Conservation (phyloP, 2,888 invertebrate species). For the Meiosimyza decipiens region DNA sequence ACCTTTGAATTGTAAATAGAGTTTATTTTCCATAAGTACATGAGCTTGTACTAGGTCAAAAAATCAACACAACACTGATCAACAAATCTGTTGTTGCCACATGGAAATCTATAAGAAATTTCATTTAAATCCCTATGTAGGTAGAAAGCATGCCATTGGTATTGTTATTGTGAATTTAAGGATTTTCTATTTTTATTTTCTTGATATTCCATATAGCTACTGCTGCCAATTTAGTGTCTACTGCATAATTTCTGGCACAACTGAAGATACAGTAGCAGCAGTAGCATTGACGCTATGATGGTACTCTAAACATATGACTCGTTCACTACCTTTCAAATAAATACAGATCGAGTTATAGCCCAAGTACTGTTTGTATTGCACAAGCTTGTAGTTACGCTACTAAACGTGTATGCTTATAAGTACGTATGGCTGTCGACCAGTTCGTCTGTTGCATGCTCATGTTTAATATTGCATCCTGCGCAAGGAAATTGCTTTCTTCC, state of each 20-base stretch:
- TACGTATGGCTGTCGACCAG: conserved; percentile 5
- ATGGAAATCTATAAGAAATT: conserved; percentile 5
- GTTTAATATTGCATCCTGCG: conserved; percentile 32
- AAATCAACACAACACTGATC: too few relatives aligned
- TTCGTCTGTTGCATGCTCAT: conserved; percentile 22
- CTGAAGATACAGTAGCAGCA: not conserved
- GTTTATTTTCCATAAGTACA: too few relatives aligned
- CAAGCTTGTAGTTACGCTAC: not conserved
- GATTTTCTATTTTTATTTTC: too few relatives aligned
- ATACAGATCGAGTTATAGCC: conserved; percentile 12
- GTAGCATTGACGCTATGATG: too few relatives aligned
- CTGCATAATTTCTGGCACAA: conserved; percentile 14
- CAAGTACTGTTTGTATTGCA: not conserved
- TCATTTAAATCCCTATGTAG: not conserved
- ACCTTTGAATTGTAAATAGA: too few relatives aligned
- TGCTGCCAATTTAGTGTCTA: conserved; percentile 18
- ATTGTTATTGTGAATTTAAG: too few relatives aligned
- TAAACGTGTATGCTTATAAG: not conserved
- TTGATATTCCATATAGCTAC: too few relatives aligned
- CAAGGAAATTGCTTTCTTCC: conserved; percentile 36
- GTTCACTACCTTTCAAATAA: not conserved
- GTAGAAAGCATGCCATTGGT: too few relatives aligned
- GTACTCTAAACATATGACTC: too few relatives aligned
- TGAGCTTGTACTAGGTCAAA: too few relatives aligned
- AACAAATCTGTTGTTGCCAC: conserved; percentile 3